These are phyloP conservation scores for Lophius americanus DNA, from an alignment of 2,797 vertebrate species.

Conservation along the genomic window DNA sequence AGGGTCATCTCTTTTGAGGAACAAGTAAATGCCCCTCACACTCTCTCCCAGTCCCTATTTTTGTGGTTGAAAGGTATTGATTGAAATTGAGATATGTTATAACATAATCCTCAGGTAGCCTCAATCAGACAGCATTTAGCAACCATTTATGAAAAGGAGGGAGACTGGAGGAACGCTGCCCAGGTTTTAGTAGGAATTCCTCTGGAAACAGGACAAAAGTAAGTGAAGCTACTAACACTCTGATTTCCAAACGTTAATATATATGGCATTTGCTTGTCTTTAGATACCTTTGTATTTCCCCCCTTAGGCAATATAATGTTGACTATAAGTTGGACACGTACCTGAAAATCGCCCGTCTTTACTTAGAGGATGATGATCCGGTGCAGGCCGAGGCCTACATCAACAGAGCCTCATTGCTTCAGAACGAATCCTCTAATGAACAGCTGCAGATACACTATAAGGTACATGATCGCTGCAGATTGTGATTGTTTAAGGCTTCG, in stretches of 20 bases:
- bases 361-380: constrained; percentile 96
- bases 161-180: constrained; percentile 98
- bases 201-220: constrained; percentile 98
- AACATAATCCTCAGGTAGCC: constrained; percentile 84
- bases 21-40: constrained; percentile 82
- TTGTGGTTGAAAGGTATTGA: background rate
- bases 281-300: background rate
- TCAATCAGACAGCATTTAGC: constrained; percentile 99
- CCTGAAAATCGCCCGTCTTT: constrained; percentile 96
- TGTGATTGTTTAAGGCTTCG: background rate
- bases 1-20: constrained; percentile 99
- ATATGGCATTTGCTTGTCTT: background rate
- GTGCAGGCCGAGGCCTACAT: constrained; percentile 99
- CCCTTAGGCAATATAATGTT: constrained; percentile 93
- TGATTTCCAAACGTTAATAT: background rate
- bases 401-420: constrained; percentile 95
- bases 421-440: constrained; percentile 98
- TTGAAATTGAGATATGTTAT: background rate
- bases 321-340: constrained; percentile 99
- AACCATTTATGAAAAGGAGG: constrained; percentile 98
- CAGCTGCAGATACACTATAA: constrained; percentile 99
- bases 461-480: constrained; percentile 66
- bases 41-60: background rate
- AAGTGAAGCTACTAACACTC: constrained; percentile 54
- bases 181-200: constrained; percentile 98